Evolutionary conservation across 2,113 vertebrate genomes (phyloP).

Genomic region (Drymodes brunneopygia): DNA sequence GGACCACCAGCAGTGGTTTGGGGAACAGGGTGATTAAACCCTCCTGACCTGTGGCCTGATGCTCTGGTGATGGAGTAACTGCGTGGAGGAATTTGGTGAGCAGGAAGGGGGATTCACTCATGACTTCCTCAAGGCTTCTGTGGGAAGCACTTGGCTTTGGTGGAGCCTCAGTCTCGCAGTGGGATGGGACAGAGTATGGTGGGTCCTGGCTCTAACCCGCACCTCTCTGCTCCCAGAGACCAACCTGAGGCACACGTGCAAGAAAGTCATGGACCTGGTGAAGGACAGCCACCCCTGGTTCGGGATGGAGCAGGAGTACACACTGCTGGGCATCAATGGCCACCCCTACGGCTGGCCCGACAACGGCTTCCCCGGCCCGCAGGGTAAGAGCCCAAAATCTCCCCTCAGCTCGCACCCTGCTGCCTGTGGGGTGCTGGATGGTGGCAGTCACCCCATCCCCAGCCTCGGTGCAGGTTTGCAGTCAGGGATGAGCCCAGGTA

Average conservation of each 20-base stretch:
- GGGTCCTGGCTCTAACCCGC: rapidly evolving
- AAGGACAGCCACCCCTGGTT: slow-evolving; percentile 67
- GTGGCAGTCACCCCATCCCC: rapidly evolving
- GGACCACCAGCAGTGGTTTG: neutral
- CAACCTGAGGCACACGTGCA: slow-evolving; percentile 69
- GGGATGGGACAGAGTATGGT: rapidly evolving
- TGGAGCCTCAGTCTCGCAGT: rapidly evolving
- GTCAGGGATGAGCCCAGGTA: neutral
- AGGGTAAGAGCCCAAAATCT: slow-evolving; percentile 6
- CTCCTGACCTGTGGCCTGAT: neutral
- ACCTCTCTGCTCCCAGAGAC: slow-evolving; percentile 63
- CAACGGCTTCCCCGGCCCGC: slow-evolving; percentile 57
- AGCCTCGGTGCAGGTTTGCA: rapidly evolving
- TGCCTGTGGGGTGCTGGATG: neutral
- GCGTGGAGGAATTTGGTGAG: neutral
- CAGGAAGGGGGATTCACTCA: neutral
- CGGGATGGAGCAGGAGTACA: slow-evolving; percentile 76
- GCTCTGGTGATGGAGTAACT: neutral
- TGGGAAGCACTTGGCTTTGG: neutral
- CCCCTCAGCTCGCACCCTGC: neutral
- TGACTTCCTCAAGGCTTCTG: neutral
- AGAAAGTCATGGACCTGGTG: slow-evolving; percentile 65
- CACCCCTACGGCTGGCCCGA: slow-evolving; percentile 71
- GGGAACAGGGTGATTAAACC: neutral
- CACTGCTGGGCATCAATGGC: slow-evolving; percentile 47